Evolutionary conservation across 64 coral and sea anemone species (phyloP), one percentile per base, ranked within the genome.

Genomic region (Dendrophyllia cribrosa): DNA sequence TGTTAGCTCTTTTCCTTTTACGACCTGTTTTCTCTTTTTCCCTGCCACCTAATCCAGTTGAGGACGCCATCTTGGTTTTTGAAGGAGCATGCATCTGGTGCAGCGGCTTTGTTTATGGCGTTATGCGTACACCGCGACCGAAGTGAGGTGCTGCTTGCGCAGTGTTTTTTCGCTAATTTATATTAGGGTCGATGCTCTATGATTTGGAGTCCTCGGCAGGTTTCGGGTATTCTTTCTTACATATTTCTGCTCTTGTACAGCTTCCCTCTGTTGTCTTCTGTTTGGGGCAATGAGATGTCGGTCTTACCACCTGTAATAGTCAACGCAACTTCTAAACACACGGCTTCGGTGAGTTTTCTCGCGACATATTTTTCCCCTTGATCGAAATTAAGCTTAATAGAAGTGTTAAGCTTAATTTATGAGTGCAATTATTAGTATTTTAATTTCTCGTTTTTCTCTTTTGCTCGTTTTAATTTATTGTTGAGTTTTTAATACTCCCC

Each of bases 271-370:
- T 74, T 61, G 21, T 66, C 66, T 71, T 70, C 64, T 59, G 24
- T 78, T 58, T 75, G 17, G 22, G 61, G 67, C 48, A 83, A 83
- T 70, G 66, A 70, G 56, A 95, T 95, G 93, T 65, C 93, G 49
- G 44, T 47, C 6, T 3, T 59, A 22, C 12, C n/a, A 51, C 72
- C 70, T 56, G 51, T 83, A 15, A 74, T 92, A 13, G 75, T 95
- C 11, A 78, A 95, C 3, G 85, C 96, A 22, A 92, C 85, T 11
- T 86, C 85, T 14, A 95, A 85, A 74, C 96, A 98, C 51, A 89
- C 96, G 4, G 96, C 96, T 14, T 92, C 96, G 75, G 96, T 98
- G 88, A 98, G 93, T 81, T 21, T 19, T 24, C 13, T 15, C 20
- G 7, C 6, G 24, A 44, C 8, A 10, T 25, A 55, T 64, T 14